A percentile compares a stretch with the other conserved stretches of the same genome.
Conservation (phyloP, 2,888 invertebrate species). For the Cloeon dipterum region DNA sequence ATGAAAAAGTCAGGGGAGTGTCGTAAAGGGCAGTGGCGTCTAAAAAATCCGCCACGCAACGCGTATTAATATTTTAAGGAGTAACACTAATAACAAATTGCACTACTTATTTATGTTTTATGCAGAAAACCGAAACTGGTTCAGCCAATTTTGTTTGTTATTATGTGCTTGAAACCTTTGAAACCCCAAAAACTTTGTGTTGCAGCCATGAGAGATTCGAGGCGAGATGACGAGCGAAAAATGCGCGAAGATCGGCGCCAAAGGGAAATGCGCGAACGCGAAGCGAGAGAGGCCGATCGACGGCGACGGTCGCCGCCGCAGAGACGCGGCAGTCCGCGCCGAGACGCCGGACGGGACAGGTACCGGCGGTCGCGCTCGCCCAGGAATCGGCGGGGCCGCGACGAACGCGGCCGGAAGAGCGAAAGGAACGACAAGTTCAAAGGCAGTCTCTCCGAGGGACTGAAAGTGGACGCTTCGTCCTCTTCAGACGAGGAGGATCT, state of each 20-base stretch:
- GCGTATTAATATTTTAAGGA: too few species aligned
- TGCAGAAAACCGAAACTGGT: too few species aligned
- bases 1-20: too few species aligned
- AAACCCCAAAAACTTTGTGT: too few species aligned
- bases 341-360: not conserved
- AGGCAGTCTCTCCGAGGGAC: constrained; percentile 57
- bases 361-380: not conserved
- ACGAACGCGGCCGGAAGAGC: constrained; percentile 5
- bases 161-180: too few species aligned
- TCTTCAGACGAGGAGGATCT: constrained; percentile 14
- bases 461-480: constrained; percentile 36
- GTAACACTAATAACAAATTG: too few species aligned
- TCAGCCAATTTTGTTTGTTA: too few species aligned
- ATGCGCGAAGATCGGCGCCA: constrained; percentile 3
- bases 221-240: constrained; percentile 3
- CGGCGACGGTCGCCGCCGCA: constrained; percentile 3
- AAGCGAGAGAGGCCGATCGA: constrained; percentile 3
- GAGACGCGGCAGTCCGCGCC: constrained; percentile 2
- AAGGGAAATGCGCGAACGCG: constrained; percentile 3
- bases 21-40: too few species aligned
- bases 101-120: too few species aligned
- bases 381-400: constrained; percentile 3
- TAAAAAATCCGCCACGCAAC: too few species aligned
- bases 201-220: constrained; percentile 3
- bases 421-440: constrained; percentile 21